Conservation (phyloP, 1,140 invertebrate genomes). For the Aricia agestis region DNA sequence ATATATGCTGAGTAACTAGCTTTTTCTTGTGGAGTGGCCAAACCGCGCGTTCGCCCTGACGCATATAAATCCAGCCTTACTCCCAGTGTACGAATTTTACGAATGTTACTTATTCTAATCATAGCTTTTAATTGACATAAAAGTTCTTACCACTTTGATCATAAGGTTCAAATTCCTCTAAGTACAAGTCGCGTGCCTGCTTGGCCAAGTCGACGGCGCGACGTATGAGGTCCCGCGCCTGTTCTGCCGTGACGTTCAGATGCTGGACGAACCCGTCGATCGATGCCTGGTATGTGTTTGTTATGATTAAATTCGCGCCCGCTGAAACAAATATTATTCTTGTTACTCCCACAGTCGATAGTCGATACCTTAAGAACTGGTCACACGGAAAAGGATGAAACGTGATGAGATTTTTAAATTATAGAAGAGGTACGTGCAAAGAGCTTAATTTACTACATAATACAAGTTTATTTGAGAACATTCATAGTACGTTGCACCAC, state of each 20-base stretch:
- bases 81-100: too few relatives aligned
- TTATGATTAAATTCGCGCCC: slow-evolving; percentile 90
- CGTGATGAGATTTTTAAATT: too few relatives aligned
- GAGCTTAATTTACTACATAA: too few relatives aligned
- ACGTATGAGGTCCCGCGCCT: slow-evolving; percentile 82
- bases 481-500: too few relatives aligned
- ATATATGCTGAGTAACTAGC: too few relatives aligned
- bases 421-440: too few relatives aligned
- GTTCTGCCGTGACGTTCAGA: slow-evolving; percentile 78
- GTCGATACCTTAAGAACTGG: background rate
- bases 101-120: too few relatives aligned
- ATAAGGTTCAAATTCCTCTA: slow-evolving; percentile 74
- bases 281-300: slow-evolving; percentile 93
- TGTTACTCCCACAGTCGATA: background rate
- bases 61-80: too few relatives aligned
- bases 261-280: slow-evolving; percentile 85
- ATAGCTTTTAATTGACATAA: background rate
- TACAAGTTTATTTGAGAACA: too few relatives aligned
- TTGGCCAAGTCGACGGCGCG: slow-evolving; percentile 83
- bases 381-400: too few relatives aligned
- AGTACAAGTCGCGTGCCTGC: slow-evolving; percentile 77
- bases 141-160: slow-evolving; percentile 53
- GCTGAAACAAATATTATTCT: slow-evolving; percentile 67
- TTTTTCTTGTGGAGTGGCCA: too few relatives aligned
- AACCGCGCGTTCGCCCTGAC: too few relatives aligned